Evolutionary conservation across 2,113 vertebrate species (phyloP).

Genomic region (Sander lucioperca): DNA sequence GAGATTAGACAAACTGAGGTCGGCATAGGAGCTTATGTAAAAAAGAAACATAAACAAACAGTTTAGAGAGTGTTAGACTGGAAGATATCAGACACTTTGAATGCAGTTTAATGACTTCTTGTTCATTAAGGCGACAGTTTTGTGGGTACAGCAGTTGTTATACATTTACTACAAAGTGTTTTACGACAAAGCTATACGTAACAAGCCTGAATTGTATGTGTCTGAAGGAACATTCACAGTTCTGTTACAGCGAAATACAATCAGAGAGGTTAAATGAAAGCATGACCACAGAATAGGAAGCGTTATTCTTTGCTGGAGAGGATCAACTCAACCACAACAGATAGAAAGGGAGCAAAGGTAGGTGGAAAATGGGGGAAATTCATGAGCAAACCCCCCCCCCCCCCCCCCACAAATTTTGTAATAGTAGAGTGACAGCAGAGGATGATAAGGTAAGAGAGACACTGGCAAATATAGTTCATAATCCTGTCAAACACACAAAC

Average conservation of each 20-base stretch:
- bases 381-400: background rate
- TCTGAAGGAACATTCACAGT: constrained; percentile 18
- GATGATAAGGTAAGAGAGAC: background rate
- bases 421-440: background rate
- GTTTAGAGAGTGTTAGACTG: background rate
- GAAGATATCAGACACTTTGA: constrained; percentile 10
- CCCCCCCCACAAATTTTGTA: constrained; percentile 5
- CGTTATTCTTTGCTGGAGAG: constrained; percentile 38
- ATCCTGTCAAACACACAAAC: background rate
- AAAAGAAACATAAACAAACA: background rate
- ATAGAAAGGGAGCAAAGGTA: constrained; percentile 17
- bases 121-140: constrained; percentile 38
- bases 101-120: constrained; percentile 34
- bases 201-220: background rate
- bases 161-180: constrained; percentile 22
- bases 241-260: constrained; percentile 15
- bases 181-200: background rate
- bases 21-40: background rate
- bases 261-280: constrained; percentile 36
- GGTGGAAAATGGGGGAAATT: background rate
- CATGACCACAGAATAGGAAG: constrained; percentile 46
- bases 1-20: constrained; percentile 3
- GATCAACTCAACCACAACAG: constrained; percentile 9
- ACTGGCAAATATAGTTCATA: constrained; percentile 4
- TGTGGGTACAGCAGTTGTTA: constrained; percentile 14